Base-by-base conservation (phyloP, 92 coral and sea anemone species). In the Actinernus sp. region DNA sequence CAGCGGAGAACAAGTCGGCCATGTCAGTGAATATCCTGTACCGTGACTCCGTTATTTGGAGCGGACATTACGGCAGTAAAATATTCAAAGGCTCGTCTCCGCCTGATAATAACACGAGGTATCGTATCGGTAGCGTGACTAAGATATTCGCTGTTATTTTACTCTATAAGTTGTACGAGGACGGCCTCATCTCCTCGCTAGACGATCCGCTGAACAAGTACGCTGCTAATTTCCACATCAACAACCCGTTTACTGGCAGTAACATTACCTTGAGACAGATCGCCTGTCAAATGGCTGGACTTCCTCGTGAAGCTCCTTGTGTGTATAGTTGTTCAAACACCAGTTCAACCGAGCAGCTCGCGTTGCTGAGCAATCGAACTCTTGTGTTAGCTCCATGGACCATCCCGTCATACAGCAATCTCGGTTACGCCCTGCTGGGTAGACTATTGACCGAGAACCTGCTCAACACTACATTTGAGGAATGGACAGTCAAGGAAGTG, bases 401-500 rank as follows among this genome's bases (percentile, higher is more conserved):
- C 11, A 47, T 44, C 47, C 92, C 92, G 6, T 79, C 82, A 6
- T 85, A 85, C 69, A 85, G 92, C 27, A 85, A 84, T 55, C 86
- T 85, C 61, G 92, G 78, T 20, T 85, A 85, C 61, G 75, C 77
- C 39, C 73, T 85, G 64, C 82, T 85, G 16, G 92, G 79, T 22
- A 59, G 92, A 46, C 62, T 80, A 55, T 52, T 86, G 74, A 80
- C 87, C 11, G 79, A 80, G 47, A 70, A 71, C 26, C 65, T 82
- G 5, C 78, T 73, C 11, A 79, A 85, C 52, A 63, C 69, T 20
- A 85, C 86, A 0, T 85, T 85, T 30, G 91, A 85, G 57, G 49
- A 54, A 16, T 85, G 91, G 91, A 58, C 49, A 3, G 28, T 49
- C 8, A 63, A 71, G 28, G 32, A 78, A 17, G 50, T 85, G 22